Evolutionary conservation across 2,888 invertebrate species (phyloP).

Genomic region (Autographa pulchrina): DNA sequence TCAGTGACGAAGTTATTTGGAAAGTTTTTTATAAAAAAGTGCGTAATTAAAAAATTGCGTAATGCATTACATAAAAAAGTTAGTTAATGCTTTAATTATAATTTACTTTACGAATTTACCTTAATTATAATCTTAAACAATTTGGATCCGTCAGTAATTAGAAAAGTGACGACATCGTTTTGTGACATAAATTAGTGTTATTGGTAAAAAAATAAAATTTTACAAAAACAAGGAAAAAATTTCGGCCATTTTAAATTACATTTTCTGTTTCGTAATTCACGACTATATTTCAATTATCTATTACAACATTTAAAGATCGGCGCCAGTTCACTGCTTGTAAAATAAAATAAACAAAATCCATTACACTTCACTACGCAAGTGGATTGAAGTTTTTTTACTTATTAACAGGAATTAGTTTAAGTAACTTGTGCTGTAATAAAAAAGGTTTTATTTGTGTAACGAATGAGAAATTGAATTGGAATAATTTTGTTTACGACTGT

Average conservation of each 20-base stretch:
- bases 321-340: slow-evolving; percentile 28
- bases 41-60: neutral
- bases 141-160: neutral
- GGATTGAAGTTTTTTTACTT: slow-evolving; percentile 25
- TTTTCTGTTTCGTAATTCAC: slow-evolving; percentile 23
- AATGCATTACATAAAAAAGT: slow-evolving; percentile 3
- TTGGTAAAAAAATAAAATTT: neutral
- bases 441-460: slow-evolving; percentile 31
- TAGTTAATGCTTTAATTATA: neutral
- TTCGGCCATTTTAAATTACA: slow-evolving; percentile 3
- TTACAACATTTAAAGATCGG: slow-evolving; percentile 46
- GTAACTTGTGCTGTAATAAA: slow-evolving; percentile 46
- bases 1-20: neutral
- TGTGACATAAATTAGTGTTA: neutral
- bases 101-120: too few relatives aligned
- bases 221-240: neutral
- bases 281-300: slow-evolving; percentile 38
- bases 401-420: slow-evolving; percentile 32
- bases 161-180: neutral
- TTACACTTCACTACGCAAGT: slow-evolving; percentile 56
- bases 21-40: slow-evolving; percentile 1
- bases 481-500: slow-evolving; percentile 19
- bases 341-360: slow-evolving; percentile 38
- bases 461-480: slow-evolving; percentile 2
- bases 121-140: neutral